These are phyloP conservation scores for Vulpes ferrilata DNA, from an alignment of 2,113 vertebrate genomes.

Conservation along the genomic window DNA sequence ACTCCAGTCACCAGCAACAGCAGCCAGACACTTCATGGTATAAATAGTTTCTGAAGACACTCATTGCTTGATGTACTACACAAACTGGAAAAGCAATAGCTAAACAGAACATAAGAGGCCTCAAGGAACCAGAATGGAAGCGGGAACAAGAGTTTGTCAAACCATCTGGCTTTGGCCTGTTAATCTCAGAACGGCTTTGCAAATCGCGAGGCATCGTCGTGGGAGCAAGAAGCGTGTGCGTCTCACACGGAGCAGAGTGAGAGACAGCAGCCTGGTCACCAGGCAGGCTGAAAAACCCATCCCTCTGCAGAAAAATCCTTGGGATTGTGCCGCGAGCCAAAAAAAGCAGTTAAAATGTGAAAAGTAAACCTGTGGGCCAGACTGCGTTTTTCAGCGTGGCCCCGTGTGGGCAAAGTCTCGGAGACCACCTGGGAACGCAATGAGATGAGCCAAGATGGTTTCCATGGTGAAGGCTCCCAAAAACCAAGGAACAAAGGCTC, in stretches of 20 bases:
- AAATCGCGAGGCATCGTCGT: neutral
- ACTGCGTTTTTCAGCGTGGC: neutral
- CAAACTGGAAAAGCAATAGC: neutral
- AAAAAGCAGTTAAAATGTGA: neutral
- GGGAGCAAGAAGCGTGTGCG: neutral
- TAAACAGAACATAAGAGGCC: neutral
- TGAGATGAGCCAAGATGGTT: neutral
- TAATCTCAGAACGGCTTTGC: neutral
- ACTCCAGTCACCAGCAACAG: neutral
- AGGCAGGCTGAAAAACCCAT: neutral
- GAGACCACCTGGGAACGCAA: slow-evolving; percentile 50
- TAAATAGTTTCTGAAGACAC: neutral
- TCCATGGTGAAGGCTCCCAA: slow-evolving; percentile 58
- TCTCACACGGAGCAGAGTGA: neutral
- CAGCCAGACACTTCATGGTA: neutral
- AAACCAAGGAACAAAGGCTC: neutral
- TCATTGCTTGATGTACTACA: neutral
- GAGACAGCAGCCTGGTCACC: neutral
- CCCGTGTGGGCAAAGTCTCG: neutral
- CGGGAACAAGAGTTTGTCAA: neutral
- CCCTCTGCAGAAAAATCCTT: neutral
- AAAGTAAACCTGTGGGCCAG: neutral
- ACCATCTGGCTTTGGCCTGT: neutral
- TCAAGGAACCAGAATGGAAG: neutral
- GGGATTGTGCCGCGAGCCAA: neutral